Evolutionary conservation across 2,888 invertebrate genomes (phyloP).

Genomic region (Slavum lentiscoides): DNA sequence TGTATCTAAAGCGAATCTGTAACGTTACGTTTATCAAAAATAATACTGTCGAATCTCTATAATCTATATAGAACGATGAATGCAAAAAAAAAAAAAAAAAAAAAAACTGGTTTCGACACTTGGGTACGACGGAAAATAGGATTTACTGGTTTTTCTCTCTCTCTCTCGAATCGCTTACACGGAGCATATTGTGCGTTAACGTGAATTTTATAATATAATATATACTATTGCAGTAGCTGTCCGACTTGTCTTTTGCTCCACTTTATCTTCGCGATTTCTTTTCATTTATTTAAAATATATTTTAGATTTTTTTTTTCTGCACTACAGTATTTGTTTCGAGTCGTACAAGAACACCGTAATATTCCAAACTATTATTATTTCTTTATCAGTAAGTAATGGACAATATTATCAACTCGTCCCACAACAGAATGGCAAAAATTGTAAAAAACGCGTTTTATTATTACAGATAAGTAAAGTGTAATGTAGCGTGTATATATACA

Average conservation of each 20-base stretch:
- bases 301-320: background rate
- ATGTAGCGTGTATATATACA: no score
- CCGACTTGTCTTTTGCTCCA: background rate
- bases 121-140: background rate
- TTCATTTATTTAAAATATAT: background rate
- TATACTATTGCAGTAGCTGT: no score
- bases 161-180: no score
- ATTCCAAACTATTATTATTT: no score
- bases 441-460: no score
- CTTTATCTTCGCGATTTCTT: background rate
- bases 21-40: conserved; percentile 15
- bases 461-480: no score
- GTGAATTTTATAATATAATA: background rate
- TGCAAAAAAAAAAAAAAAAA: no score
- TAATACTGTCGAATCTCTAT: background rate
- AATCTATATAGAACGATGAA: conserved; percentile 8
- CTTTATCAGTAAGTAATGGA: no score
- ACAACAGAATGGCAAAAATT: no score
- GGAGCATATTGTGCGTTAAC: no score
- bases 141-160: background rate
- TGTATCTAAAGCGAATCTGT: conserved; percentile 30
- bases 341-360: no score
- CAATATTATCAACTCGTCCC: no score
- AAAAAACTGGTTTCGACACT: conserved; percentile 25
- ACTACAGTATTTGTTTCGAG: background rate